Base-by-base conservation (phyloP, 2,113 vertebrate species). In the Oncorhynchus keta region DNA sequence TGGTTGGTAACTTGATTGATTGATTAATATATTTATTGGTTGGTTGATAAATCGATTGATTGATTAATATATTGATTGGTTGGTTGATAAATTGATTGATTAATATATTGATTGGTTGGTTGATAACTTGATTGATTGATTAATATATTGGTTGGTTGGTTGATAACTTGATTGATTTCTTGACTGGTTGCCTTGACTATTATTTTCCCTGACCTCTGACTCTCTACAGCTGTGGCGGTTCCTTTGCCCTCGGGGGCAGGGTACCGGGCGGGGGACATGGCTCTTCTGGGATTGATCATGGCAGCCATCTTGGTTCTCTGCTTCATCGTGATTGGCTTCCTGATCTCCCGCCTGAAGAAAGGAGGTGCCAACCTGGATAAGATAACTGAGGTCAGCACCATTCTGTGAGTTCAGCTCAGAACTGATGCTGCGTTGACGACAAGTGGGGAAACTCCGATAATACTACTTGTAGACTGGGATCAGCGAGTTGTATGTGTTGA, bases 241-340 rank as follows among this genome's bases (percentile, higher is more conserved):
- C 92, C 90, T 20, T 93, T 91, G 0, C 86, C 87, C 0, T 82
- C 90, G 0, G 92, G 82, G n/a, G 30, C 89, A 0, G 90, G 89
- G 55, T 92, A 93, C 81, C 87, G 89, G 4, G 78, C 91, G 0
- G 89, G 93, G n/a, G 92, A 96, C 76, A 96, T 96, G 95, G 94
- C 88, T 8, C 76, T 94, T 11, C 77, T 96, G 13, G 95, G 95
- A 1, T 92, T 94, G 1, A 75, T 89, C 0, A 93, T 96, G 88
- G 94, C 93, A 0, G 93, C 91, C 1, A 79, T 96, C 72, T 80
- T 97, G 22, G 82, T 93, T 39, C 86, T 96, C 45, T 88, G 88
- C 73, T 81, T 97, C 45, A 87, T 93, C 8, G 75, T 94, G 45
- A 93, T 96, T 32, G 95, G 93, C 75, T 86, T 95, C 78, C 64